These are phyloP conservation scores for Semaprochilodus insignis DNA, from an alignment of 2,797 vertebrate species.

Conservation along the genomic window DNA sequence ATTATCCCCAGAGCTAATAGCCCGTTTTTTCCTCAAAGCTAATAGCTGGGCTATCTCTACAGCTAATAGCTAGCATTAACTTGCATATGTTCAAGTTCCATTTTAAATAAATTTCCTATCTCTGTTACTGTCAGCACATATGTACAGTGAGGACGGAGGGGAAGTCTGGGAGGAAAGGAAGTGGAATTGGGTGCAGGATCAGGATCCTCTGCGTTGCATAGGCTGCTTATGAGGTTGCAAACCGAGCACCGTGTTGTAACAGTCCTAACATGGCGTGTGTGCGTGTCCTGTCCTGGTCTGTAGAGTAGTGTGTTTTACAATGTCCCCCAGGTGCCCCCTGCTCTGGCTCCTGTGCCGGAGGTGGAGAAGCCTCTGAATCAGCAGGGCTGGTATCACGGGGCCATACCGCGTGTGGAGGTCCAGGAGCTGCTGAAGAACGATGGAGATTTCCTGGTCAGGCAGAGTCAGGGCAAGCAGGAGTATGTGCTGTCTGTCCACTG, in stretches of 20 bases:
- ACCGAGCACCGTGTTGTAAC: background rate
- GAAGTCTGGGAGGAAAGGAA: background rate
- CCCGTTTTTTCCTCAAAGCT: too few species aligned
- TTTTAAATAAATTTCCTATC: too few species aligned
- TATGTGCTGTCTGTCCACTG: conserved; percentile 91
- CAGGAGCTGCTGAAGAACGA: conserved; percentile 83
- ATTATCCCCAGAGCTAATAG: too few species aligned
- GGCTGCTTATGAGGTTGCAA: background rate
- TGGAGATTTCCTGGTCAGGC: conserved; percentile 90
- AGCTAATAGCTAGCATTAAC: too few species aligned
- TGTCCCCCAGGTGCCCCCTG: conserved; percentile 80
- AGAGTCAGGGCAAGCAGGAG: conserved; percentile 95
- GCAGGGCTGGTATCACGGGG: conserved; percentile 96
- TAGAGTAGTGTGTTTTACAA: conserved; percentile 52
- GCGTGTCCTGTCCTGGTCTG: conserved; percentile 31
- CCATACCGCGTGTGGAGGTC: conserved; percentile 88
- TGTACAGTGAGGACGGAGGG: too few species aligned
- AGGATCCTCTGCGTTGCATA: background rate
- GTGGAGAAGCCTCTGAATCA: conserved; percentile 87
- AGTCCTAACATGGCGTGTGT: background rate
- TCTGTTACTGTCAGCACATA: too few species aligned
- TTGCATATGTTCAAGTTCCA: too few species aligned
- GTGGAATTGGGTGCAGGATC: background rate
- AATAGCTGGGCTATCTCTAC: too few species aligned
- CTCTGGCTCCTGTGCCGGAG: conserved; percentile 73